phyloP scores from a whole-genome alignment of 2,113 vertebrate species.

The Colinus virginianus region DNA sequence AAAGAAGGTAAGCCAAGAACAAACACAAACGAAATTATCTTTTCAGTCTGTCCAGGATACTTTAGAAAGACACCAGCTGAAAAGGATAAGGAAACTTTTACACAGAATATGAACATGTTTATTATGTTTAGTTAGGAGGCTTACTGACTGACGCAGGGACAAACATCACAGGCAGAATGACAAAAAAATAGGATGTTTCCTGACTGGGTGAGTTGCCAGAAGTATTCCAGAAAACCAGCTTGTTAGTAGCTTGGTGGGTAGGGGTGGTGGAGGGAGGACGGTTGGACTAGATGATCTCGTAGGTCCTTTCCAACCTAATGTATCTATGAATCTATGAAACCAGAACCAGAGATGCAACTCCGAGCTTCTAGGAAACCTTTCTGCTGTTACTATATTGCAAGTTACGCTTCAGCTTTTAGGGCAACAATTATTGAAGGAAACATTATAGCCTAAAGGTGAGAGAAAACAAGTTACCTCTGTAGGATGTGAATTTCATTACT shows the following conservation, averaged over 20 bases:
- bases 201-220: background rate
- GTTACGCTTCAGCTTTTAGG: background rate
- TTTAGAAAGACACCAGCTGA: background rate
- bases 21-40: background rate
- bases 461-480: conserved; percentile 19
- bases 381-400: background rate
- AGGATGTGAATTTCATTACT: background rate
- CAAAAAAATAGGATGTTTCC: background rate
- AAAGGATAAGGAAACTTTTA: background rate
- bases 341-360: background rate
- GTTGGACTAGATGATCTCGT: no score
- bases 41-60: background rate
- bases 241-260: no score
- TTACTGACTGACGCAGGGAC: background rate
- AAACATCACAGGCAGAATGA: background rate
- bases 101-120: background rate
- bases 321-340: no score
- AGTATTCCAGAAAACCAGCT: background rate
- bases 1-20: background rate
- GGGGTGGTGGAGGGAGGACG: no score
- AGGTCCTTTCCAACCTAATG: no score
- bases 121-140: background rate
- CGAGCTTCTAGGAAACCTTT: background rate
- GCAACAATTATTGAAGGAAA: background rate
- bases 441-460: background rate